Base-by-base conservation (phyloP, 2,888 invertebrate genomes). In the Sarcophaga caerulescens region DNA sequence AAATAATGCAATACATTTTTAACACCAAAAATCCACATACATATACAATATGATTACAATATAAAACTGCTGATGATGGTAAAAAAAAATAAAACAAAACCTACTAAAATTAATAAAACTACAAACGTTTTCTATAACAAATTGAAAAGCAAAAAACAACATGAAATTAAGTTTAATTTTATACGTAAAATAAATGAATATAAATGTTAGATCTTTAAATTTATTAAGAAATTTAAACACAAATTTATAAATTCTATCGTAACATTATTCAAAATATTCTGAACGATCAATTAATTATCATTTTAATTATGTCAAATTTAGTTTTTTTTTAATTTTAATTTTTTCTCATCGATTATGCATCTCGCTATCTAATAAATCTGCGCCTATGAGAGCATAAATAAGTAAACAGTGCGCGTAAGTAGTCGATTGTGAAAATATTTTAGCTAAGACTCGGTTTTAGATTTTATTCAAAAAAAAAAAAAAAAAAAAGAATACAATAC, bases 1-100 rank as follows among this genome's bases (percentile, higher is more conserved):
- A 70, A 62, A 35, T 17, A 52, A 63, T 14, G 25, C 12, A 63
- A 63, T 23, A 68, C 70, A 70, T 69, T 76, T 81, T 76, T 70
- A 83, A 85, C 85, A 85, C 85, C 85, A 85, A 85, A 85, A 81
- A 81, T 73, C 68, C 73, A 78, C 23, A 66, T 66, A 78, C 23
- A 66, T 66, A 74, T 59, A 59, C 60, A 65, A 35, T 71, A 71
- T 69, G 12, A 69, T 12, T 69, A 23, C 23, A 23, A 73, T 62
- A 80, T 68, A 70, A 35, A 62, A 12, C 63, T 62, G 44, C 52
- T 74, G 73, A 68, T 19, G 65, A 70, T 63, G 70, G 47, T 68
- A n/a, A 59, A 73, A 69, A 69, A 69, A n/a, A 69, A 69, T 78
- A 75, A 69, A 75, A 65, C 10, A 65, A 82, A 82, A 71, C 66